Conservation (phyloP, 2,888 invertebrate species). For the Boloria euphrosyne region DNA sequence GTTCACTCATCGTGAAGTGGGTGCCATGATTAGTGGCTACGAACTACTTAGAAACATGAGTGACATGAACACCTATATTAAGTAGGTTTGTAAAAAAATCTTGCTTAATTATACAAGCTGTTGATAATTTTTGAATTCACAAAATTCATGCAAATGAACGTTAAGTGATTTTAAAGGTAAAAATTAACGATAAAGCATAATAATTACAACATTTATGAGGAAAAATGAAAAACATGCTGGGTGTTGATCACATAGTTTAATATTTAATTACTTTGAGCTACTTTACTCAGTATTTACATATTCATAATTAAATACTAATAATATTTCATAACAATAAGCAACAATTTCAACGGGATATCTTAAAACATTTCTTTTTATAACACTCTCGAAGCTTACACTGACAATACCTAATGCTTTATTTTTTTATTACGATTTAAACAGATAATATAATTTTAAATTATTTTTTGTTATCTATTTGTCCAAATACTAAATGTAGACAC, state of each 20-base stretch:
- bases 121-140: no score
- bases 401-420: constrained; percentile 3
- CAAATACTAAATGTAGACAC: constrained; percentile 1
- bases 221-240: constrained; percentile 40
- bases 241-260: constrained; percentile 63
- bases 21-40: no score
- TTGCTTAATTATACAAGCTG: no score
- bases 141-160: no score
- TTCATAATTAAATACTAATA: constrained; percentile 60
- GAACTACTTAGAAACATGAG: no score
- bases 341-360: constrained; percentile 64
- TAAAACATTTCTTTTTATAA: constrained; percentile 34
- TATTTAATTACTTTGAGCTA: constrained; percentile 72
- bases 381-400: constrained; percentile 16
- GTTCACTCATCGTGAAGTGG: no score
- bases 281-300: constrained; percentile 72
- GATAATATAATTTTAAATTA: constrained; percentile 1
- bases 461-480: constrained; percentile 2
- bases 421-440: constrained; percentile 2
- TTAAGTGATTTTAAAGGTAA: not conserved
- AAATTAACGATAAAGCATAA: not conserved
- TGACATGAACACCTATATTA: no score
- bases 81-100: no score
- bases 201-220: not conserved
- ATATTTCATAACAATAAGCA: constrained; percentile 76